phyloP scores from a whole-genome alignment of 2,888 invertebrate genomes.

The Alloscopus bannaensis region DNA sequence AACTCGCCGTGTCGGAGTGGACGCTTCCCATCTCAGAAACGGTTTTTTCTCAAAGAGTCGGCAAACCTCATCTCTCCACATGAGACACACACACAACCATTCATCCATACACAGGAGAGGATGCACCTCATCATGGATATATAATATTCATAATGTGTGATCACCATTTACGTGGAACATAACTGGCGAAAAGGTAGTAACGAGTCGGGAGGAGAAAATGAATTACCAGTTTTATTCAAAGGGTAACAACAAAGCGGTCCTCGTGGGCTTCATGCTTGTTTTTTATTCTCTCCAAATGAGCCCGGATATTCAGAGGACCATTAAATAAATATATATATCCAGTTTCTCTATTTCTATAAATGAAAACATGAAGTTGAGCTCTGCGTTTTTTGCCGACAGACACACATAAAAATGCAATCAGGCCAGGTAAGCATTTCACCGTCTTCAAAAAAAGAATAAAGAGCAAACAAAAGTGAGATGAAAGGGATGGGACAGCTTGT shows the following conservation, averaged over 20 bases:
- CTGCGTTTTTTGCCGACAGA: slow-evolving; percentile 57
- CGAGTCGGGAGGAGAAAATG: not conserved
- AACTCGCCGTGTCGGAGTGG: no score
- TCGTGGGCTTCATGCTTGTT: slow-evolving; percentile 45
- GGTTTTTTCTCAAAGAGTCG: slow-evolving; percentile 54
- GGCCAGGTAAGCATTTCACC: no score
- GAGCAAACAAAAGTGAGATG: slow-evolving; percentile 34
- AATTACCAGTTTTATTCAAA: slow-evolving; percentile 13
- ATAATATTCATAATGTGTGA: slow-evolving; percentile 1
- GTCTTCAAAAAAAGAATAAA: no score
- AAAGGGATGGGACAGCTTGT: slow-evolving; percentile 62
- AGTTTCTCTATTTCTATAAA: slow-evolving; percentile 25
- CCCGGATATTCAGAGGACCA: slow-evolving; percentile 49
- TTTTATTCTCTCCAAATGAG: slow-evolving; percentile 61
- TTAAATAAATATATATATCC: no score
- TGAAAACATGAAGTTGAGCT: no score
- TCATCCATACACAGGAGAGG: no score
- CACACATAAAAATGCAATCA: no score
- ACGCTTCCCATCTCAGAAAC: no score
- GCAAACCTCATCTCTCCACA: slow-evolving; percentile 47
- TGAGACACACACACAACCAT: no score
- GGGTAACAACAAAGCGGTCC: not conserved
- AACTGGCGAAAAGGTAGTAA: not conserved
- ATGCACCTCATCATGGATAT: slow-evolving; percentile 23
- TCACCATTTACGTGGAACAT: not conserved